Evolutionary conservation across 2,113 vertebrate genomes (phyloP).

Genomic region (Phyllostomus discolor): DNA sequence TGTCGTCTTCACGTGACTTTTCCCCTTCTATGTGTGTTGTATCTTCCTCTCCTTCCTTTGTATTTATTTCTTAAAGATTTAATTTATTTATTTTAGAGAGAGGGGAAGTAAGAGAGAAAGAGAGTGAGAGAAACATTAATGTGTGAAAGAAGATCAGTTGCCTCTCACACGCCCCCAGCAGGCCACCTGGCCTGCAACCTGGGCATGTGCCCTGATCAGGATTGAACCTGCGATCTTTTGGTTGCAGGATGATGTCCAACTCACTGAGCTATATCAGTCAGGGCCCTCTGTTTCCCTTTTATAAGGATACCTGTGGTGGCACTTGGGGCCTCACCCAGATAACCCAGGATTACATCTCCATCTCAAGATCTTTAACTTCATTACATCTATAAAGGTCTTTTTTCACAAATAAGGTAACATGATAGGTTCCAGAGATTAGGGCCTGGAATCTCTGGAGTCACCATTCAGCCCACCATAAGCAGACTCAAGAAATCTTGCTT

Average conservation of each 20-base stretch:
- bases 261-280: too few species aligned
- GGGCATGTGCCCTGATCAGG: too few species aligned
- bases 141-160: too few species aligned
- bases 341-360: not conserved
- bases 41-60: not conserved
- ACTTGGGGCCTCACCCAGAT: not conserved
- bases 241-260: too few species aligned
- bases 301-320: not conserved
- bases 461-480: not conserved
- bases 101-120: too few species aligned
- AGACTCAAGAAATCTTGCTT: not conserved
- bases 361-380: not conserved
- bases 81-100: too few species aligned
- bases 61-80: too few species aligned
- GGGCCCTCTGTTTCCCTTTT: not conserved
- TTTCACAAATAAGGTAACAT: not conserved
- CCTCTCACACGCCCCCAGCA: too few species aligned
- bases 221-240: too few species aligned
- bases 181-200: too few species aligned
- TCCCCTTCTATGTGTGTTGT: not conserved
- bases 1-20: not conserved
- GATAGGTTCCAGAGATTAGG: not conserved
- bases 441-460: not conserved
- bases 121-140: too few species aligned
- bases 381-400: not conserved